Conservation (phyloP, 2,888 invertebrate genomes). For the Pollenia griseotomentosa region DNA sequence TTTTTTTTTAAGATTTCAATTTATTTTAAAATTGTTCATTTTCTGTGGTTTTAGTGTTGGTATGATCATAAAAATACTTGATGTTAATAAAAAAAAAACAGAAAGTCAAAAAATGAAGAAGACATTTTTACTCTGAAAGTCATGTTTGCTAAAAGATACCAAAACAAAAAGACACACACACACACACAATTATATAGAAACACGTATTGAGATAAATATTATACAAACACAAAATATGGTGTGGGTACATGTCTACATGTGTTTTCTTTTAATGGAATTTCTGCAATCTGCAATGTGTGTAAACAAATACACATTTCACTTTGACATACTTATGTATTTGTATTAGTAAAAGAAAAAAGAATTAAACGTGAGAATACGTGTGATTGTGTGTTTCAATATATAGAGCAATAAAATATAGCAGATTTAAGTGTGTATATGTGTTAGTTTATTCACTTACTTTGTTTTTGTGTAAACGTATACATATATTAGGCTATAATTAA, state of each 20-base stretch:
- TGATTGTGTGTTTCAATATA: conserved; percentile 1
- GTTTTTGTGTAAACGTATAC: conserved; percentile 58
- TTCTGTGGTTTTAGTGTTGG: conserved; percentile 25
- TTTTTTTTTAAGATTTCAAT: conserved; percentile 38
- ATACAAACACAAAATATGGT: conserved; percentile 30
- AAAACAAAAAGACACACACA: neutral
- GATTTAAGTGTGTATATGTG: neutral
- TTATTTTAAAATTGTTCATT: conserved; percentile 53
- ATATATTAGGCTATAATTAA: conserved; percentile 37
- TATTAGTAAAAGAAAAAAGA: neutral
- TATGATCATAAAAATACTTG: conserved; percentile 53
- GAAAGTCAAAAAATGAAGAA: neutral
- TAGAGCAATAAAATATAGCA: neutral
- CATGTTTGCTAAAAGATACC: neutral
- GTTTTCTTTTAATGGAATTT: conserved; percentile 56
- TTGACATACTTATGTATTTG: conserved; percentile 5
- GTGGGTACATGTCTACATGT: neutral
- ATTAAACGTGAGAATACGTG: too few species aligned
- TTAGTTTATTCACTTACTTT: neutral
- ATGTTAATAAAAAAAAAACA: conserved; percentile 45
- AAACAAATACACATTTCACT: conserved; percentile 9
- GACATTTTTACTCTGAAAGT: neutral
- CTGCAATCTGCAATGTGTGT: conserved; percentile 33
- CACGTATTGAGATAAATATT: conserved; percentile 23
- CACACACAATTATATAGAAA: neutral